phyloP scores from a whole-genome alignment of 2,797 vertebrate genomes.

The Ambastaia sidthimunki region DNA sequence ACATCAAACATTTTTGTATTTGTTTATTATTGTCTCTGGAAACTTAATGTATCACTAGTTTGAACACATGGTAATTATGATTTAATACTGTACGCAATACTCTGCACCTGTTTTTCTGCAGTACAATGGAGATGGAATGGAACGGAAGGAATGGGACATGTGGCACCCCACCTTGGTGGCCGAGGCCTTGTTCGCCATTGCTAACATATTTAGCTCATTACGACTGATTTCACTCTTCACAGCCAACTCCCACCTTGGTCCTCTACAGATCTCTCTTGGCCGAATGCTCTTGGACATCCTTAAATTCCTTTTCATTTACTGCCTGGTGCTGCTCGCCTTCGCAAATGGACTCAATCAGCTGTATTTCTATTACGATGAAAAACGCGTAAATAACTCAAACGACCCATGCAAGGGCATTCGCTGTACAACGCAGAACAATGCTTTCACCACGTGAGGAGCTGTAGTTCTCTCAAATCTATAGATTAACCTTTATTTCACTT shows the following conservation, averaged over 20 bases:
- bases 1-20: neutral
- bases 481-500: neutral
- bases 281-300: conserved; percentile 98
- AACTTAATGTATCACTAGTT: neutral
- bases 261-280: conserved; percentile 95
- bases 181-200: conserved; percentile 96
- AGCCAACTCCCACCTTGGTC: conserved; percentile 97
- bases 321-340: conserved; percentile 95
- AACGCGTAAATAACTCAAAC: conserved; percentile 55
- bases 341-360: conserved; percentile 97
- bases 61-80: neutral
- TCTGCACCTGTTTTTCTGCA: conserved; percentile 64
- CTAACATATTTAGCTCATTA: conserved; percentile 98
- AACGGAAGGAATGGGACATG: conserved; percentile 91
- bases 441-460: conserved; percentile 95
- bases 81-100: neutral
- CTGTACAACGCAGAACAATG: conserved; percentile 96
- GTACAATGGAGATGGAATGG: conserved; percentile 84
- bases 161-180: conserved; percentile 97
- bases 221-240: conserved; percentile 98
- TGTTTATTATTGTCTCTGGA: neutral
- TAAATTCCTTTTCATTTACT: conserved; percentile 99
- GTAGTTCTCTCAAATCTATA: neutral
- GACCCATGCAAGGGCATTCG: conserved; percentile 92
- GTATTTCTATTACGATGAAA: conserved; percentile 94